These are phyloP conservation scores for Drosophila ezoana DNA, from an alignment of 2,888 invertebrate species.

Conservation along the genomic window DNA sequence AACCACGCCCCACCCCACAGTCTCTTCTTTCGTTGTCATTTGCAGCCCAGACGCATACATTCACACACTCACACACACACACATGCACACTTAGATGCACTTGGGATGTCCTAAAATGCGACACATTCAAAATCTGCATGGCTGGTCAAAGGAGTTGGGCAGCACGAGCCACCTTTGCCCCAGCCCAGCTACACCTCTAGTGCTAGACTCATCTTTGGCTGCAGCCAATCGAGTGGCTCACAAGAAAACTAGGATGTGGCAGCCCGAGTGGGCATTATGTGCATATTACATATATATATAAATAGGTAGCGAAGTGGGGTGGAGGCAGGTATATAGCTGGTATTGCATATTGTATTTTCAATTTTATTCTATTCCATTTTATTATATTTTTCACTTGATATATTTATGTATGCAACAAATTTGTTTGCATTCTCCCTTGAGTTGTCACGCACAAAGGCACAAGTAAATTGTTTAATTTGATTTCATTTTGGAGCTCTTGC, in stretches of 20 bases:
- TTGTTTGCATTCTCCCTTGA: constrained; percentile 80
- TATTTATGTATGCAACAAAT: constrained; percentile 71
- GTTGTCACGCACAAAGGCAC: constrained; percentile 80
- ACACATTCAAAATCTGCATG: constrained; percentile 70
- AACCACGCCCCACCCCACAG: background rate
- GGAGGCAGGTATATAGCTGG: constrained; percentile 2
- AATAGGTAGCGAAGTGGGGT: background rate
- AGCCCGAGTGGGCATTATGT: constrained; percentile 33
- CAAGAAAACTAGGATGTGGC: constrained; percentile 41
- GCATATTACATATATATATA: constrained; percentile 33
- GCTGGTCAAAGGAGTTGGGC: constrained; percentile 66
- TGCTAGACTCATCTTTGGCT: constrained; percentile 6
- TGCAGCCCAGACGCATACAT: constrained; percentile 32
- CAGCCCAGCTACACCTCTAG: background rate
- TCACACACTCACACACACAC: constrained; percentile 12
- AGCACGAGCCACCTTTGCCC: background rate
- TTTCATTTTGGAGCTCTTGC: constrained; percentile 73
- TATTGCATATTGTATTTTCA: constrained; percentile 58
- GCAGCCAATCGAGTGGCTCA: constrained; percentile 63
- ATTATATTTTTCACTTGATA: constrained; percentile 73
- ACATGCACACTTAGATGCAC: constrained; percentile 19
- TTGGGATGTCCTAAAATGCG: constrained; percentile 57
- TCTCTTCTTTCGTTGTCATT: constrained; percentile 49
- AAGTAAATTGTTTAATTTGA: constrained; percentile 81
- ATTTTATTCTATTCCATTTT: constrained; percentile 67